Percentiles rank a stretch among this genome's conserved stretches.
These are phyloP conservation scores for Lagopus leucura DNA, from an alignment of 2,113 vertebrate genomes.

Conservation along the genomic window DNA sequence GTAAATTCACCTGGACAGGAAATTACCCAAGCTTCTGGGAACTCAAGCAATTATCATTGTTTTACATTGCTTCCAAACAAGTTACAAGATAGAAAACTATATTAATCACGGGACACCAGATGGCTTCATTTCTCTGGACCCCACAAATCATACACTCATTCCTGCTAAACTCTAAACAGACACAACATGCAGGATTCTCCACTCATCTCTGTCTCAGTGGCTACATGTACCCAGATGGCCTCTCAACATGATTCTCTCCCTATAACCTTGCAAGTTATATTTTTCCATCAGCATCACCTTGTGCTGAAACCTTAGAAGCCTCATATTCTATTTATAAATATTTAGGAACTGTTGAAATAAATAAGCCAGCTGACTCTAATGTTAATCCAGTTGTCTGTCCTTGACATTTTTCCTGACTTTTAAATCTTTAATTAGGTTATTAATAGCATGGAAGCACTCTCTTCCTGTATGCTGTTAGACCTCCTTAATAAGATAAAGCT, in stretches of 20 bases:
- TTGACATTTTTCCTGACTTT: conserved; percentile 67
- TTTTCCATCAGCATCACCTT: conserved; percentile 21
- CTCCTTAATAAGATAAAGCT: conserved; percentile 33
- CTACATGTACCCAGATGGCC: background rate
- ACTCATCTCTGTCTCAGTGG: background rate
- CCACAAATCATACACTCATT: background rate
- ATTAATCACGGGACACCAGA: background rate
- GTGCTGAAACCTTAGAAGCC: background rate
- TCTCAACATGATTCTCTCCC: background rate
- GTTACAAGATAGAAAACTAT: background rate
- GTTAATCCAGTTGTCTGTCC: conserved; percentile 36
- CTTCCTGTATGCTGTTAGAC: conserved; percentile 27
- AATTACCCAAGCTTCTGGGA: background rate
- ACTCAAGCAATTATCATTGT: too few relatives aligned
- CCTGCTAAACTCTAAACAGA: background rate
- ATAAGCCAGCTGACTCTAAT: conserved; percentile 12
- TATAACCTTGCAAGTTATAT: background rate
- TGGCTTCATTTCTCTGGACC: background rate
- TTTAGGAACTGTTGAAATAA: conserved; percentile 64
- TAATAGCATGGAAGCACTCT: conserved; percentile 54
- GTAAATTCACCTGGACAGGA: background rate
- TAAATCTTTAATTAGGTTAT: conserved; percentile 67
- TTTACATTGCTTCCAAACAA: background rate
- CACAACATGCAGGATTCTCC: background rate
- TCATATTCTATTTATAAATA: conserved; percentile 60